Conservation (phyloP, 23 tunicate genomes). For the Diplosoma virens region DNA sequence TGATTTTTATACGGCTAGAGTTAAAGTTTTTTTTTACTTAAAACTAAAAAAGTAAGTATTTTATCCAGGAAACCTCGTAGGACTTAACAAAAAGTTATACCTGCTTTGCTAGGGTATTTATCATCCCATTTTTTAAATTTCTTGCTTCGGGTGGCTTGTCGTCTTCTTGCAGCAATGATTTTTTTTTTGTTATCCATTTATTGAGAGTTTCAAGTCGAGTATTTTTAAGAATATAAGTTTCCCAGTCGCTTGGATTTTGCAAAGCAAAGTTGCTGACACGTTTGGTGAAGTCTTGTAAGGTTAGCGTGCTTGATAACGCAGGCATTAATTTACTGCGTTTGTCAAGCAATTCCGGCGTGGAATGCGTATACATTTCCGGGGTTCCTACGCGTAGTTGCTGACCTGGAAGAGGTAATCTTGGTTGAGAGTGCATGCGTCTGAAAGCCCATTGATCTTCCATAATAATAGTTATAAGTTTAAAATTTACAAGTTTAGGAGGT, state of each 20-base stretch:
- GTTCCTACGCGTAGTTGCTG: not conserved
- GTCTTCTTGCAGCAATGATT: not conserved
- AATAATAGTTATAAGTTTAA: too few species aligned
- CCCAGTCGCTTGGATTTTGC: slow-evolving; percentile 12
- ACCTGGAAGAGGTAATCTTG: slow-evolving; percentile 80
- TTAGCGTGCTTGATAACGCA: not conserved
- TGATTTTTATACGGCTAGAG: not conserved
- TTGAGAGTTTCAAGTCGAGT: slow-evolving; percentile 40
- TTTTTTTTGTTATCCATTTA: slow-evolving; percentile 47
- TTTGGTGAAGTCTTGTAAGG: not conserved
- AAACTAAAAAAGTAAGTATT: not conserved
- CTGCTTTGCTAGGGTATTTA: not conserved
- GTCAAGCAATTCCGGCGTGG: slow-evolving; percentile 26
- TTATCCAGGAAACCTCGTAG: not conserved
- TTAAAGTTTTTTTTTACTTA: not conserved
- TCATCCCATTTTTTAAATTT: too few species aligned
- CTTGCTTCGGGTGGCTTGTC: too few species aligned
- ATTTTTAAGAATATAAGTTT: slow-evolving; percentile 38
- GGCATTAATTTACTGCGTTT: not conserved
- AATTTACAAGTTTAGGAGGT: too few species aligned
- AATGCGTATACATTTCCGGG: not conserved
- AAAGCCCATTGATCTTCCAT: slow-evolving; percentile 63
- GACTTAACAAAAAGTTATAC: not conserved
- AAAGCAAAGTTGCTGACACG: slow-evolving; percentile 20
- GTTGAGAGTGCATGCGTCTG: slow-evolving; percentile 76